These are phyloP conservation scores for Pseudopleuronectes americanus DNA, from an alignment of 2,797 vertebrate species.

Conservation along the genomic window DNA sequence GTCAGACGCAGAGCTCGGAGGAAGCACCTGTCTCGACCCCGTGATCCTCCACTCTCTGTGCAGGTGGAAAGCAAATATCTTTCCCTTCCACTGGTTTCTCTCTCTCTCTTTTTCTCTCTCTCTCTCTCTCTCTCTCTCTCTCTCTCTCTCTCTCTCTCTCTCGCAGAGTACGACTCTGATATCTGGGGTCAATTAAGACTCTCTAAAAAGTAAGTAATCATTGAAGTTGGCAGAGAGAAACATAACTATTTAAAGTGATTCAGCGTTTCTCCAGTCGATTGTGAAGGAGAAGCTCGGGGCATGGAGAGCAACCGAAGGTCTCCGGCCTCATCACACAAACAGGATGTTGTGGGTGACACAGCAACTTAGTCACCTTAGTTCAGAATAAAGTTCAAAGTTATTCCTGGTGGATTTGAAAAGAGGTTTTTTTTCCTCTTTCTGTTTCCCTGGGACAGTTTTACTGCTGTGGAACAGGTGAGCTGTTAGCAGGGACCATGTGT, in stretches of 20 bases:
- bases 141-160: too few species aligned
- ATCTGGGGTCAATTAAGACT: not conserved
- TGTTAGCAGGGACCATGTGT: slow-evolving; percentile 37
- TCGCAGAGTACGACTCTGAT: too few species aligned
- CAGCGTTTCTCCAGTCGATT: too few species aligned
- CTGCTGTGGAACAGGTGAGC: slow-evolving; percentile 49
- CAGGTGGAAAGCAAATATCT: slow-evolving; percentile 74
- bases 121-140: too few species aligned
- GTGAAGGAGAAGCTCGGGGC: too few species aligned
- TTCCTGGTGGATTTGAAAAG: too few species aligned
- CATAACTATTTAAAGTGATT: too few species aligned
- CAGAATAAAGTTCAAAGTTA: too few species aligned
- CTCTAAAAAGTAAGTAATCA: not conserved
- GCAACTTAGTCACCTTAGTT: too few species aligned
- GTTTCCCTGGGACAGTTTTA: slow-evolving; percentile 40
- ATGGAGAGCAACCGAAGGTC: too few species aligned
- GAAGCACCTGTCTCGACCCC: slow-evolving; percentile 76
- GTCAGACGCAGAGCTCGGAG: slow-evolving; percentile 55
- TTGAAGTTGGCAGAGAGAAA: not conserved
- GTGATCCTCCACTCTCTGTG: slow-evolving; percentile 54
- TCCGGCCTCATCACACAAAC: too few species aligned
- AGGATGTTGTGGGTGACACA: too few species aligned
- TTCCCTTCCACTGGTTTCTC: slow-evolving; percentile 31
- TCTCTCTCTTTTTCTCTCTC: not conserved
- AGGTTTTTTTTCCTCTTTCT: not conserved